Evolutionary conservation across 2,113 vertebrate genomes (phyloP).

Genomic region (Sciurus niger): DNA sequence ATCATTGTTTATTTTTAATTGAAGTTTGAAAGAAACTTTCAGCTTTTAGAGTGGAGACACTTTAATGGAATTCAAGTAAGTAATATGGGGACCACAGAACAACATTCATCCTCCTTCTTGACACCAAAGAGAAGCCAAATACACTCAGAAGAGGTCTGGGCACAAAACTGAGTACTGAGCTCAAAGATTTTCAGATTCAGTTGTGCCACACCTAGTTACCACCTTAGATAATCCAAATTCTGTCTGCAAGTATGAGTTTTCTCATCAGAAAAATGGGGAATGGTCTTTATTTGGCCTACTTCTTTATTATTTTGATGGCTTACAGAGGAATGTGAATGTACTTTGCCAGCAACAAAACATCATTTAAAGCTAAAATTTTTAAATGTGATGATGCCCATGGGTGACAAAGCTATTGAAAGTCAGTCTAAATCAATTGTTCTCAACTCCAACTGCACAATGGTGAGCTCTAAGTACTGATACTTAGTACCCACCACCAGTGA

Average conservation of each 20-base stretch:
- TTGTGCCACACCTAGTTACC: constrained; percentile 31
- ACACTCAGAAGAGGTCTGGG: constrained; percentile 15
- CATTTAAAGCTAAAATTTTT: constrained; percentile 32
- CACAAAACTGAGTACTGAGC: background rate
- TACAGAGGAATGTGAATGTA: constrained; percentile 29
- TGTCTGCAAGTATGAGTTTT: constrained; percentile 10
- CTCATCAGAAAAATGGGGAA: constrained; percentile 9
- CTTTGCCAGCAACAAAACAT: constrained; percentile 9
- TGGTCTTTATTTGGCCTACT: background rate
- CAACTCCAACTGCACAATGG: background rate
- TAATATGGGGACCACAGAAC: background rate
- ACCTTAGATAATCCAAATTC: constrained; percentile 37
- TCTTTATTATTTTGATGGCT: constrained; percentile 33
- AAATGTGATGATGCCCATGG: background rate
- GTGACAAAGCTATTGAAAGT: constrained; percentile 29
- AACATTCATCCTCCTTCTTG: constrained; percentile 19
- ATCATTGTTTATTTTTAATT: constrained; percentile 50
- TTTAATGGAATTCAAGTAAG: constrained; percentile 39
- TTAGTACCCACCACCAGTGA: background rate
- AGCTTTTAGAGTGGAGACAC: background rate
- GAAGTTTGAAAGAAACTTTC: constrained; percentile 38
- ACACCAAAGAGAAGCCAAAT: constrained; percentile 52
- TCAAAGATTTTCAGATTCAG: constrained; percentile 38
- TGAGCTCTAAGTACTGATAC: background rate
- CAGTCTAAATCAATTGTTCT: constrained; percentile 23